Evolutionary conservation across 1,140 invertebrate genomes (phyloP).

Genomic region (Philaenus spumarius): DNA sequence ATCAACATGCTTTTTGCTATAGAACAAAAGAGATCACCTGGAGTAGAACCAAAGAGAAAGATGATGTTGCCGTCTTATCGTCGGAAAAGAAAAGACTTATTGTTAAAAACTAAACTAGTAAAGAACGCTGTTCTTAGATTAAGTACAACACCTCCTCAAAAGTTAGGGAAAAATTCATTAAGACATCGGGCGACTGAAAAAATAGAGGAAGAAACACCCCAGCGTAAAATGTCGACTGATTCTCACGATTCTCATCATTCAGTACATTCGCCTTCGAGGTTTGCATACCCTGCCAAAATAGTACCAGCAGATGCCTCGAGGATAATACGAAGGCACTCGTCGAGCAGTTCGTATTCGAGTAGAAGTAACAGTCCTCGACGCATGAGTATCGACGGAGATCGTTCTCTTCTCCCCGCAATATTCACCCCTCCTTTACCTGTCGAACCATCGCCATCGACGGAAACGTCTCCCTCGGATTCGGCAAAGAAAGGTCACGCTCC

Average conservation of each 20-base stretch:
- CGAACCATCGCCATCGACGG: too few relatives aligned
- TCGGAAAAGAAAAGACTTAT: constrained; percentile 33
- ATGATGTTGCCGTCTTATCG: constrained; percentile 33
- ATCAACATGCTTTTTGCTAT: constrained; percentile 77
- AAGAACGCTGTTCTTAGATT: constrained; percentile 49
- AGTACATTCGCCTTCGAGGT: constrained; percentile 38
- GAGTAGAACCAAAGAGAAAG: constrained; percentile 26
- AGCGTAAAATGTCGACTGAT: constrained; percentile 27
- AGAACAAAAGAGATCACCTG: constrained; percentile 42
- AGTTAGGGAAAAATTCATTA: constrained; percentile 1
- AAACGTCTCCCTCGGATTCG: not conserved
- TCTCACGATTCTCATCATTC: constrained; percentile 33
- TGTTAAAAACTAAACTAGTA: constrained; percentile 41
- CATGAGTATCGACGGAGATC: constrained; percentile 17
- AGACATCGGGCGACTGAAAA: constrained; percentile 10
- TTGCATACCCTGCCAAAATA: constrained; percentile 41
- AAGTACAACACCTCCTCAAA: constrained; percentile 24
- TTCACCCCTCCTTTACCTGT: not conserved
- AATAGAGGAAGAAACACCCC: not conserved
- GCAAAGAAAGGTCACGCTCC: not conserved
- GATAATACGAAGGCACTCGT: constrained; percentile 65
- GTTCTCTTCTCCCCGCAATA: not conserved
- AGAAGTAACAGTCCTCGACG: constrained; percentile 46
- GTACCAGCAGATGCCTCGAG: constrained; percentile 63
- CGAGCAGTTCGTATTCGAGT: constrained; percentile 74